Evolutionary conservation across 1,140 invertebrate genomes (phyloP).

Genomic region (Marisa cornuarietis): DNA sequence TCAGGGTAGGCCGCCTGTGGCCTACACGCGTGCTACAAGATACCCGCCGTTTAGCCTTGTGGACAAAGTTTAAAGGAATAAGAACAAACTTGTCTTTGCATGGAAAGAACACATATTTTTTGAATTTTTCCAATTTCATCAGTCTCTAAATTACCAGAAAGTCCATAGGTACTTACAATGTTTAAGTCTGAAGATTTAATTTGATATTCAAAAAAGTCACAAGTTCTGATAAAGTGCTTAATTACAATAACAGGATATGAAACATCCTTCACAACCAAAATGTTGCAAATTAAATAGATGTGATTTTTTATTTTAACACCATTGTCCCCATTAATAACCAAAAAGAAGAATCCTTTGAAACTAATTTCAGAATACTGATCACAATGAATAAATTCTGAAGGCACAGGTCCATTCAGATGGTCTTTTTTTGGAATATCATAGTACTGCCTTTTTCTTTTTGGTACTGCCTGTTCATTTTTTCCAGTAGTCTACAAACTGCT

Average conservation of each 20-base stretch:
- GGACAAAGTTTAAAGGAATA: too few relatives aligned
- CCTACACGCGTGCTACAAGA: too few relatives aligned
- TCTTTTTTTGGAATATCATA: not conserved
- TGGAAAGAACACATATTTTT: too few relatives aligned
- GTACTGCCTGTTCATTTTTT: constrained; percentile 26
- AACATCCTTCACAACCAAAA: not conserved
- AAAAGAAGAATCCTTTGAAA: not conserved
- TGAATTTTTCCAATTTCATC: not conserved
- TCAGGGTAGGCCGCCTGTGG: too few relatives aligned
- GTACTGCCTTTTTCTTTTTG: not conserved
- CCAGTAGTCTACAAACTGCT: constrained; percentile 45
- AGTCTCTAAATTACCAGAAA: not conserved
- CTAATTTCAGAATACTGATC: not conserved
- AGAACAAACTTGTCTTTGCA: too few relatives aligned
- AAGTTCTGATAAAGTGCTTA: not conserved
- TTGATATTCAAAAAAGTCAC: not conserved
- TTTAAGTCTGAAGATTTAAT: not conserved
- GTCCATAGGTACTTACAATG: not conserved
- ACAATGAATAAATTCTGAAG: not conserved
- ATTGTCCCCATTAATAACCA: constrained; percentile 13
- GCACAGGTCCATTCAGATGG: not conserved
- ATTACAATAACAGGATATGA: not conserved
- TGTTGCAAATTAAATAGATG: not conserved
- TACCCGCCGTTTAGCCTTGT: too few relatives aligned
- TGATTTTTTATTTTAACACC: not conserved